Evolutionary conservation across 2,888 invertebrate species (phyloP).

Genomic region (Cheilosia grossa): DNA sequence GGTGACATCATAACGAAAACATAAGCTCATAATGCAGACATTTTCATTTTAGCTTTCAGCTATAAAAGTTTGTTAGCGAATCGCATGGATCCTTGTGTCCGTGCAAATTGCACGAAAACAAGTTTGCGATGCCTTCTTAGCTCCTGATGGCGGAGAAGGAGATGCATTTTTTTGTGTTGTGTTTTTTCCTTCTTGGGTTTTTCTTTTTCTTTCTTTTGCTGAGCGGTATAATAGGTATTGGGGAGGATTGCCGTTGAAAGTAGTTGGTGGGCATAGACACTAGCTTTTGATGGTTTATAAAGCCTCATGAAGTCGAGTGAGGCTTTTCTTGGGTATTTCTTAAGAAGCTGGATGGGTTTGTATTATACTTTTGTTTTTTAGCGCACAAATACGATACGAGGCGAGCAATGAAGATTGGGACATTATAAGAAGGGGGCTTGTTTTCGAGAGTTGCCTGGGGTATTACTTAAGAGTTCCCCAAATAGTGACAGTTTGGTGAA

Average conservation of each 20-base stretch:
- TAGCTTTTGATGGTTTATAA: constrained; percentile 26
- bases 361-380: neutral
- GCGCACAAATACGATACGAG: neutral
- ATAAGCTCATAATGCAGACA: constrained; percentile 73
- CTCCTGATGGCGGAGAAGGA: constrained; percentile 5
- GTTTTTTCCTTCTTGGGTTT: neutral
- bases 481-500: too few species aligned
- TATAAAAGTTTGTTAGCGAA: constrained; percentile 51
- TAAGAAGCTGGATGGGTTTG: constrained; percentile 18
- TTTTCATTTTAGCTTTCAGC: constrained; percentile 70
- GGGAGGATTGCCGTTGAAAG: constrained; percentile 36
- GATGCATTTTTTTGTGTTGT: constrained; percentile 16
- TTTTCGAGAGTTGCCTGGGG: too few species aligned
- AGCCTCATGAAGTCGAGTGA: constrained; percentile 14
- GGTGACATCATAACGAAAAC: constrained; percentile 74
- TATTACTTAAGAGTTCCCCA: too few species aligned
- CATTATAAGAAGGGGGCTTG: too few species aligned
- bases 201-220: constrained; percentile 14
- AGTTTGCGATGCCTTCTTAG: constrained; percentile 31
- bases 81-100: constrained; percentile 30
- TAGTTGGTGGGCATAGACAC: constrained; percentile 35
- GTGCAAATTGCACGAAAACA: constrained; percentile 66
- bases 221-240: constrained; percentile 42
- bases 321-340: constrained; percentile 18
- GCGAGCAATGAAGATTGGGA: too few species aligned